phyloP scores from a whole-genome alignment of 2,797 vertebrate species.

The Tragopan temminckii region DNA sequence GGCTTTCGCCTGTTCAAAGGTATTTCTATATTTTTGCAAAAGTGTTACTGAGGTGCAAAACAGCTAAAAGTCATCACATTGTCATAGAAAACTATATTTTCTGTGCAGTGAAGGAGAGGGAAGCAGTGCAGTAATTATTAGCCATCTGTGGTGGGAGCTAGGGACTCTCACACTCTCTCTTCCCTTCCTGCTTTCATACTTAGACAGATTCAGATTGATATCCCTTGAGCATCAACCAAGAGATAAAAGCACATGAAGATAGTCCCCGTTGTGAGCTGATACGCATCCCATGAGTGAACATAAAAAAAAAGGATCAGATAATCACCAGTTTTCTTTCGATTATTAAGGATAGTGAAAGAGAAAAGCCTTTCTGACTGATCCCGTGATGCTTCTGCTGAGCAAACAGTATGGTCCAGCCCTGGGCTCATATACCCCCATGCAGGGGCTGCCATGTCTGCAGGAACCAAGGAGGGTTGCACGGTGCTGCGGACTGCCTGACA shows the following conservation, averaged over 20 bases:
- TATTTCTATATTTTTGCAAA: neutral
- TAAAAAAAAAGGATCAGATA: neutral
- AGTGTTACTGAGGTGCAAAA: neutral
- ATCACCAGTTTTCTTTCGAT: neutral
- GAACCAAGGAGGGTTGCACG: neutral
- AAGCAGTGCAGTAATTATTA: constrained; percentile 38
- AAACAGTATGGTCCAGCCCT: neutral
- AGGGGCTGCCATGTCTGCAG: neutral
- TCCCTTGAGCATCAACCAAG: neutral
- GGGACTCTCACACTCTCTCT: neutral
- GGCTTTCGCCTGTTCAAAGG: neutral
- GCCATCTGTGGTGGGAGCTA: constrained; percentile 46
- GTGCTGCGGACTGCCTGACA: neutral
- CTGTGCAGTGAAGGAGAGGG: constrained; percentile 11
- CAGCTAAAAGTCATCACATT: constrained; percentile 34
- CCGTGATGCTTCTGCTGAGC: neutral
- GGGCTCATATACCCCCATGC: neutral
- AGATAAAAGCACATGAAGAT: constrained; percentile 27
- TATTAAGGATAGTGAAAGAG: neutral
- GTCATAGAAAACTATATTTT: constrained; percentile 19
- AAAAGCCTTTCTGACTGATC: neutral
- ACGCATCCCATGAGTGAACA: neutral
- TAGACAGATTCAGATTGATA: constrained; percentile 46
- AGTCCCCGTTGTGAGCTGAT: constrained; percentile 3
- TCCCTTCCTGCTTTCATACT: neutral